Conservation (phyloP, 2,113 vertebrate species). For the Porphyrio hochstetteri region DNA sequence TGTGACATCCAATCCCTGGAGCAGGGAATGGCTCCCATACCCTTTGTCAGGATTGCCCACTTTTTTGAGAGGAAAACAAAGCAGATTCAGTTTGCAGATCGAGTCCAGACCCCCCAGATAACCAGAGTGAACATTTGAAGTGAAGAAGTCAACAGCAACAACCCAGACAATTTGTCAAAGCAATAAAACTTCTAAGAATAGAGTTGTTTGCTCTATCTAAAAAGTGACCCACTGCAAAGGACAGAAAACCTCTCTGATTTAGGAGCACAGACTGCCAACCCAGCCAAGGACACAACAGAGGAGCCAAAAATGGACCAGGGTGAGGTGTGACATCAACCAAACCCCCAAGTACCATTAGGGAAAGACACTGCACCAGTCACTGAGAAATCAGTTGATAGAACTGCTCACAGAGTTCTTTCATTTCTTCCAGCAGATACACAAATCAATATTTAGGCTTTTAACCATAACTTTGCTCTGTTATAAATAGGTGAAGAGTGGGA, state of each 20-base stretch:
- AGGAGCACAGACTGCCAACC: not conserved
- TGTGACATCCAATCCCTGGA: not conserved
- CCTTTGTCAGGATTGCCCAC: not conserved
- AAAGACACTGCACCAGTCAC: not conserved
- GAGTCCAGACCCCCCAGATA: not conserved
- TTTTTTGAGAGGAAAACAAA: not conserved
- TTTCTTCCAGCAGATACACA: not conserved
- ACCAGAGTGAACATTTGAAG: not conserved
- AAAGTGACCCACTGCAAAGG: not conserved
- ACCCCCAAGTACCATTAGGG: not conserved
- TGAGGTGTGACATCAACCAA: not conserved
- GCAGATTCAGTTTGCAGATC: not conserved
- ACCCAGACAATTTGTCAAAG: rapidly evolving
- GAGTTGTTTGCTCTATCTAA: not conserved
- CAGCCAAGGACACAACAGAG: not conserved
- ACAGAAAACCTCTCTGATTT: not conserved
- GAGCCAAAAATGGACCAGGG: not conserved
- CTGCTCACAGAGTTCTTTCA: not conserved
- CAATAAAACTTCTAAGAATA: not conserved
- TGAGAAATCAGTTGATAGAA: not conserved
- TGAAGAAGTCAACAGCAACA: not conserved
- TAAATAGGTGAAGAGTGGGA: not conserved
- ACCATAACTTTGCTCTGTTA: not conserved
- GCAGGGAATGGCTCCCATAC: not conserved
- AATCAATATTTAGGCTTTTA: not conserved